These are phyloP conservation scores for Polypedilum vanderplanki DNA, from an alignment of 1,140 invertebrate species.

Conservation along the genomic window DNA sequence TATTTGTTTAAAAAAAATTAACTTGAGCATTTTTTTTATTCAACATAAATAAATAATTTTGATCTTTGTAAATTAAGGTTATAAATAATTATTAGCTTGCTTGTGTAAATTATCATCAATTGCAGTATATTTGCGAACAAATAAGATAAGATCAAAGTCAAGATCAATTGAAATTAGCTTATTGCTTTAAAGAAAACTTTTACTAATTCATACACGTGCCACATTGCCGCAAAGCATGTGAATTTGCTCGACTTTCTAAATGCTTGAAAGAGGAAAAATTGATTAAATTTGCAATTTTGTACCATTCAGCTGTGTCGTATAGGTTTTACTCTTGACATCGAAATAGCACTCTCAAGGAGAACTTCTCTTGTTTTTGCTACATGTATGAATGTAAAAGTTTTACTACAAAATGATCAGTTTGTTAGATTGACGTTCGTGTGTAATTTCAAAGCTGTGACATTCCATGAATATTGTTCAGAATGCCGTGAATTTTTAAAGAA, in stretches of 20 bases:
- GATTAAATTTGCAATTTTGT: neutral
- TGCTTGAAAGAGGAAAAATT: neutral
- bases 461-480: neutral
- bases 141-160: neutral
- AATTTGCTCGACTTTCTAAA: neutral
- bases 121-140: no score
- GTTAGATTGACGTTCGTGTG: neutral
- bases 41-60: no score
- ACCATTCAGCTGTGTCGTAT: neutral
- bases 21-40: no score
- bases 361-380: neutral
- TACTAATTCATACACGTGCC: neutral
- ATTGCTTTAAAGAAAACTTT: neutral
- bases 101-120: neutral
- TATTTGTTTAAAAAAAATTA: no score
- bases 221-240: neutral
- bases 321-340: slow-evolving; percentile 3
- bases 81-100: slow-evolving; percentile 5
- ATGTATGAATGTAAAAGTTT: neutral
- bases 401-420: neutral
- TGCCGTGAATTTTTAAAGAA: neutral
- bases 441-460: slow-evolving; percentile 3
- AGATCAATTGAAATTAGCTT: slow-evolving; percentile 4
- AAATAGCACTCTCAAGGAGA: neutral
- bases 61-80: neutral